Base-by-base conservation (phyloP, 2,888 invertebrate species). In the Noctuana brunneofusca region DNA sequence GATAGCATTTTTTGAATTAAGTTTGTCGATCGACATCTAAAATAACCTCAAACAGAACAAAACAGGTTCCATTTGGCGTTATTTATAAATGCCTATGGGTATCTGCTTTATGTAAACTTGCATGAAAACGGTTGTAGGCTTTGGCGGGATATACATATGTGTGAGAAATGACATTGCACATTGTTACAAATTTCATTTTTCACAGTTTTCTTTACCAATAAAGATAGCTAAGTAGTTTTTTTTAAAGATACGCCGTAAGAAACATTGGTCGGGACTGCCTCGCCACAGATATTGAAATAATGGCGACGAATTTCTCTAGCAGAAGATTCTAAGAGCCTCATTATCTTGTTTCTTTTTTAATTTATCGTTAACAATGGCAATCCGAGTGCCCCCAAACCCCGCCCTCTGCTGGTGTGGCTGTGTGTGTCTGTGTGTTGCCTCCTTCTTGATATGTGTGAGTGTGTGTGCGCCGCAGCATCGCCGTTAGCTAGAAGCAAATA, bases 391-490 rank as follows among this genome's bases (percentile, higher is more conserved):
- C 75, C 75, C 68, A 71, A 66, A 74, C 74, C 75, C 78, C 80
- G 78, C 80, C 75, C 83, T 80, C 83, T 77, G 82, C 84, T 76
- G 78, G 84, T 81, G 79, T 85, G 84, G 83, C 81, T 76, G 79
- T 86, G 86, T 89, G 86, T 90, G 79, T 87, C 80, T 85, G 81
- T 87, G 81, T 87, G 85, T 84, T 86, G 83, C 87, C 76, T 85
- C 89, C 87, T 79, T 89, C 90, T 89, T 90, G 90, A 91, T 90
- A 90, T 91, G 90, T 90, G 89, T 89, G 84, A 83, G 81, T 86
- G 81, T 88, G 84, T 89, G 81, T 86, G 76, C 81, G 75, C 84
- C 87, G 78, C 84, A 83, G 81, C 76, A 38, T 76, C 87, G 85
- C 88, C 89, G 78, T 87, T 89, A 90, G 81, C 90, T 91, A 91